Base-by-base conservation (phyloP, 1,140 invertebrate genomes). In the Brachionus asplanchnoidis region DNA sequence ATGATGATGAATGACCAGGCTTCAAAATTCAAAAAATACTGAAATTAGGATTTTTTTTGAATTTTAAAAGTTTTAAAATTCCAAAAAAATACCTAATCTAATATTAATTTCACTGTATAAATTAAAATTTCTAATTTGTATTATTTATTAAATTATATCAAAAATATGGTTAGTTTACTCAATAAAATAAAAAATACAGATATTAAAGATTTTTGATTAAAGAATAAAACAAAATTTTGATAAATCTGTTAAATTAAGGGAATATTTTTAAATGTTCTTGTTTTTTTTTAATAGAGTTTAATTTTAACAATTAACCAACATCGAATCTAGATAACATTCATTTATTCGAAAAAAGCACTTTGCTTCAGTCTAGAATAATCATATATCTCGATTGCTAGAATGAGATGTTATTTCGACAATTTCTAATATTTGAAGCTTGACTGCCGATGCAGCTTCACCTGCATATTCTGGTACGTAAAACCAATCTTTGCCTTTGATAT, bases 401-500 rank as follows among this genome's bases (percentile, higher is more conserved):
- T 82, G 65, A 14, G 79, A 82, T 9, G 40, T 65, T 82, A 82
- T 36, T 65, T 82, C 65, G 26, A 68, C 79, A 68, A 82, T 82
- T 46, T 60, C 53, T 44, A 82, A 26, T 32, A 82, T 82, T 60
- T 82, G 79, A 44, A 40, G 26, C 14, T 82, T 82, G 11, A 82
- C 79, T 9, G 79, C 79, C 32, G 79, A 82, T 14, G 79, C 79
- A 6, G 79, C 79, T 82, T 82, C 79, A 36, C 79, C 79, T 11
- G 79, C 79, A 40, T 42, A 82, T 9, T 82, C 79, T 23, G 79
- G 79, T 17, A 82, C 65, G 65, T 65, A 82, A 26, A 82, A 82
- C 79, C 79, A 82, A 6, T 82, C 79, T 28, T 82, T 82, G 9
- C 79, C 79, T 82, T 82, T 60, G 11, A 82, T 65, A n/a, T 65